Conservation (phyloP, 92 coral and sea anemone genomes). For the Heliopora coerulea region DNA sequence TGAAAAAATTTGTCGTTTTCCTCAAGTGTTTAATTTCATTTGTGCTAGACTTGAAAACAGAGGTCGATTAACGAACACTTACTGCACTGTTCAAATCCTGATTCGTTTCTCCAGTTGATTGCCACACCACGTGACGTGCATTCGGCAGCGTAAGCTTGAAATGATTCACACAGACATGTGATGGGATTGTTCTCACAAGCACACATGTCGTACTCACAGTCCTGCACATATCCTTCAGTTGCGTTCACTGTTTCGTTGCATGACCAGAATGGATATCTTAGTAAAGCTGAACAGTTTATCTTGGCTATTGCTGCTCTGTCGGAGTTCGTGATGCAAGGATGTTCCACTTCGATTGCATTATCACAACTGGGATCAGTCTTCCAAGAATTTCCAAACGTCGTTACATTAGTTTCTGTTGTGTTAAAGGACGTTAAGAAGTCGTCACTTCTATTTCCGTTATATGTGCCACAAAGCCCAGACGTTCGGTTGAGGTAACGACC, state of each 20-base stretch:
- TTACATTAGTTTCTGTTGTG: not conserved
- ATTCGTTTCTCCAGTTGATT: not conserved
- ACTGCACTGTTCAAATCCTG: slow-evolving; percentile 4
- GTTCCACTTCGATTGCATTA: slow-evolving; percentile 5
- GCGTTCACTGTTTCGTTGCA: slow-evolving; percentile 17
- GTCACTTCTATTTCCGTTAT: not conserved
- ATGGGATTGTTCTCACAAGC: not conserved
- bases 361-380: slow-evolving; percentile 28
- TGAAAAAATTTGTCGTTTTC: too few species aligned
- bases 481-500: slow-evolving; percentile 29
- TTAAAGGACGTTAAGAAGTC: slow-evolving; percentile 10
- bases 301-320: slow-evolving; percentile 9
- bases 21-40: too few species aligned
- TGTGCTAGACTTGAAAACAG: too few species aligned
- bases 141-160: slow-evolving; percentile 7
- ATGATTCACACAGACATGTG: not conserved
- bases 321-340: slow-evolving; percentile 3
- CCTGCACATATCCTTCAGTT: not conserved
- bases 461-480: slow-evolving; percentile 33
- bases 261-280: not conserved
- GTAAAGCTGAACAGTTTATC: slow-evolving; percentile 24
- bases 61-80: not conserved
- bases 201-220: slow-evolving; percentile 27
- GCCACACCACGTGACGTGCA: not conserved
- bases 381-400: slow-evolving; percentile 31